These are phyloP conservation scores for Hylaea fasciaria DNA, from an alignment of 2,888 invertebrate species.

Conservation along the genomic window DNA sequence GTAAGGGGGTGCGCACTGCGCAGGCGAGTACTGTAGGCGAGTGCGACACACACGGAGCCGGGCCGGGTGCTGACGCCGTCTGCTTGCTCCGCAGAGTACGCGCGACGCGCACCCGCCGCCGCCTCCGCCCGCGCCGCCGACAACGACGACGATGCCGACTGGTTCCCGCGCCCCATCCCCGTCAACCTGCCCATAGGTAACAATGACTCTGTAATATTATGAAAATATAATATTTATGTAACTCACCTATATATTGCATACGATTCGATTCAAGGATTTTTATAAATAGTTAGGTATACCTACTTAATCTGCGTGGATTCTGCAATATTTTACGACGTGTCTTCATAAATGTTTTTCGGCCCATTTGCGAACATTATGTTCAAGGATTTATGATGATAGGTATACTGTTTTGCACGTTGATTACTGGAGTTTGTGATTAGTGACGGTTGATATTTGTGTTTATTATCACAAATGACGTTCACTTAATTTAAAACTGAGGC, in stretches of 20 bases:
- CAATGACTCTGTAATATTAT: neutral
- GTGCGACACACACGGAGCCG: too few species aligned
- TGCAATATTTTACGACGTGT: too few species aligned
- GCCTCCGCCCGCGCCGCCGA: conserved; percentile 27
- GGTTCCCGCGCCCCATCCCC: conserved; percentile 48
- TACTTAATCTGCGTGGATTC: too few species aligned
- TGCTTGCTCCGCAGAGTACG: conserved; percentile 44
- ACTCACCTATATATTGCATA: too few species aligned
- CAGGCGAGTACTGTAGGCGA: too few species aligned
- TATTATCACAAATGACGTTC: neutral
- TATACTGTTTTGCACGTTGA: neutral
- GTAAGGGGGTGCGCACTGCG: conserved; percentile 22
- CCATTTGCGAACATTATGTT: too few species aligned
- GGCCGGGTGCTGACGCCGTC: neutral
- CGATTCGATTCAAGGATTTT: too few species aligned
- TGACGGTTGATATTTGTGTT: neutral
- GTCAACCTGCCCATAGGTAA: conserved; percentile 47
- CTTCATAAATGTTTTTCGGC: too few species aligned
- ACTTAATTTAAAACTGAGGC: neutral
- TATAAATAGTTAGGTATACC: too few species aligned
- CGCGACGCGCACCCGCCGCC: conserved; percentile 29
- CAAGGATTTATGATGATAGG: too few species aligned
- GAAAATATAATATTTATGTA: too few species aligned
- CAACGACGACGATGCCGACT: conserved; percentile 33
- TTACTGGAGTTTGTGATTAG: too few species aligned